phyloP scores from a whole-genome alignment of 2,113 vertebrate species.

The Oryzias woworae region DNA sequence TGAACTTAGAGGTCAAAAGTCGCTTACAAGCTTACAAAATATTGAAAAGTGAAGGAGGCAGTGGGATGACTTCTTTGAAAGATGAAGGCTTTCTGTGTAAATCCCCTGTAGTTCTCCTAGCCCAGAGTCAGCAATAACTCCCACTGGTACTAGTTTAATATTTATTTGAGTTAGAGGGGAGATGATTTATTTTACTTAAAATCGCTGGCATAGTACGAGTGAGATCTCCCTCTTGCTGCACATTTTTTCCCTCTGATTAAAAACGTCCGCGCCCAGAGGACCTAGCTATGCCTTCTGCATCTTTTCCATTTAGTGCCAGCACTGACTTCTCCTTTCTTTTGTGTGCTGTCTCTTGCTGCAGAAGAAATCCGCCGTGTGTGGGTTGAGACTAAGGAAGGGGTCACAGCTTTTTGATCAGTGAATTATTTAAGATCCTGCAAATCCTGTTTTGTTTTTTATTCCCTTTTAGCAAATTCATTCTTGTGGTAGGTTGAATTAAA shows the following conservation, averaged over 20 bases:
- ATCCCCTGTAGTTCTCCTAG: constrained; percentile 32
- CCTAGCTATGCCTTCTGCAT: constrained; percentile 52
- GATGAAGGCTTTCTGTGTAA: constrained; percentile 22
- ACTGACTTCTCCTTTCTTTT: constrained; percentile 55
- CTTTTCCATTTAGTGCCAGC: constrained; percentile 55
- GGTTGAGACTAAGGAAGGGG: constrained; percentile 66
- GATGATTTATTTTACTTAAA: constrained; percentile 70
- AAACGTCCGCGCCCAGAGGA: constrained; percentile 64
- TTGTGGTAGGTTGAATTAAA: constrained; percentile 60
- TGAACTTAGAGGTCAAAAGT: constrained; percentile 48
- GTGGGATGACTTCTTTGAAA: constrained; percentile 23
- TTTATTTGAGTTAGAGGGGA: constrained; percentile 64
- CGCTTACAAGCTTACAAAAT: too few species aligned
- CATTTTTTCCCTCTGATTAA: constrained; percentile 73
- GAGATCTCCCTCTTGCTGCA: constrained; percentile 51
- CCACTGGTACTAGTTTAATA: constrained; percentile 55
- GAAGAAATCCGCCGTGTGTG: constrained; percentile 54
- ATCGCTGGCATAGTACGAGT: constrained; percentile 50
- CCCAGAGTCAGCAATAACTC: constrained; percentile 37
- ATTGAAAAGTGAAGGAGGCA: constrained; percentile 24
- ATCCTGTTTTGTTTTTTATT: constrained; percentile 40
- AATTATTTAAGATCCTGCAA: constrained; percentile 70
- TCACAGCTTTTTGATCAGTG: constrained; percentile 60
- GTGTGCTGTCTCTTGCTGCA: constrained; percentile 49
- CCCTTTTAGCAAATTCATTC: constrained; percentile 62